phyloP scores from a whole-genome alignment of 1,140 invertebrate species.

The Rhopalosiphum padi region DNA sequence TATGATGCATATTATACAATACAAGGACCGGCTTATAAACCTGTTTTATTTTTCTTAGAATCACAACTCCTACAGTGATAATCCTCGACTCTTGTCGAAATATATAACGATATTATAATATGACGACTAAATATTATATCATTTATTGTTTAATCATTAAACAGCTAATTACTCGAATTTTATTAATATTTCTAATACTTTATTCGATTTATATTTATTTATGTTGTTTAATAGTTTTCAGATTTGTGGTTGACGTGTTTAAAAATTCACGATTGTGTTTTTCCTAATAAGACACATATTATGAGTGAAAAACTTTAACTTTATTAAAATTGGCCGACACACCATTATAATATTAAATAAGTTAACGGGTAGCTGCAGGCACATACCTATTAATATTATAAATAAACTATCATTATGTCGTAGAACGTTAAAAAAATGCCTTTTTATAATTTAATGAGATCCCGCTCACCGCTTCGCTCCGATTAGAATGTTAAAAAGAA shows the following conservation, averaged over 20 bases:
- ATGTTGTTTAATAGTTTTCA: background rate
- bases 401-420: background rate
- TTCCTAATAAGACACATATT: background rate
- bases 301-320: background rate
- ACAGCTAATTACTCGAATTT: background rate
- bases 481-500: slow-evolving; percentile 1
- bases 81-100: background rate
- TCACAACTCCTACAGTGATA: background rate
- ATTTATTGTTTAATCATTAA: background rate
- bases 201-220: background rate
- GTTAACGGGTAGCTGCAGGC: no score
- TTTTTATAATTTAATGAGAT: slow-evolving; percentile 18
- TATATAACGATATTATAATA: background rate
- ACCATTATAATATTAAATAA: background rate
- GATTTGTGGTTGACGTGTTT: background rate
- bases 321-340: background rate
- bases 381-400: background rate
- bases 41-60: background rate
- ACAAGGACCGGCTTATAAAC: background rate
- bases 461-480: background rate
- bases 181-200: background rate
- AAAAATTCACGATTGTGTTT: background rate
- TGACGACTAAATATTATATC: background rate
- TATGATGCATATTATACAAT: background rate
- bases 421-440: background rate